Evolutionary conservation across 1,140 invertebrate species (phyloP), one percentile per base, ranked within the genome.

Genomic region (Papilio machaon): DNA sequence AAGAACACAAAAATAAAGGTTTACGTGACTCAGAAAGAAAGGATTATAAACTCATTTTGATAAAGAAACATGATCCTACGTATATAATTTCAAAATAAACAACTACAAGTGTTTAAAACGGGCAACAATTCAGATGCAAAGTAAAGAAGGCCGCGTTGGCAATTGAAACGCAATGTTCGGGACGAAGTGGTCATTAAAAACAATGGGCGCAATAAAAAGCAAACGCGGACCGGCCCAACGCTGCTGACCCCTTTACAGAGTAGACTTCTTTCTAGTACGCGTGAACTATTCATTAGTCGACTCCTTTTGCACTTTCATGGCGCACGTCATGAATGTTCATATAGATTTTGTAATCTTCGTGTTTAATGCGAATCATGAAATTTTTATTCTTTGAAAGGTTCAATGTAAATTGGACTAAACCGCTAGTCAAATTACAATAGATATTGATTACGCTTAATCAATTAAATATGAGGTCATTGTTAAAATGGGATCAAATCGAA

Each of bases 131-230:
- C 47, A 30, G 23, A 75, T 75, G 73, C 52, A 43, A 78, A 78
- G 49, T 60, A 78, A 78, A 78, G 75, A 78, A 78, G 75, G 75
- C 35, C 75, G 30, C 17, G 54, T 3, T 17, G 47, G 10, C 47
- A 60, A 78, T 60, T 58, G 38, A 78, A 78, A 78, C 46, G 73
- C 75, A 60, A 78, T 43, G 75, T 23, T 78, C 23, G 23, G 64
- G 64, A 60, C 49, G 52, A 78, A 78, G 75, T 78, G 75, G 49
- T 43, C 75, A 78, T 60, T 78, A 60, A 38, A 60, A 78, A 78
- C 75, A 78, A 78, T 78, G 54, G 73, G 52, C 52, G 54, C 75
- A 60, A 78, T 78, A 78, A 78, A 78, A 78, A 60, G 49, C 75
- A 60, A 60, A 78, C 35, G 54, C 54, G 23, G 6, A 67, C 30